Conservation (phyloP, 2,113 vertebrate genomes). For the Boleophthalmus pectinirostris region DNA sequence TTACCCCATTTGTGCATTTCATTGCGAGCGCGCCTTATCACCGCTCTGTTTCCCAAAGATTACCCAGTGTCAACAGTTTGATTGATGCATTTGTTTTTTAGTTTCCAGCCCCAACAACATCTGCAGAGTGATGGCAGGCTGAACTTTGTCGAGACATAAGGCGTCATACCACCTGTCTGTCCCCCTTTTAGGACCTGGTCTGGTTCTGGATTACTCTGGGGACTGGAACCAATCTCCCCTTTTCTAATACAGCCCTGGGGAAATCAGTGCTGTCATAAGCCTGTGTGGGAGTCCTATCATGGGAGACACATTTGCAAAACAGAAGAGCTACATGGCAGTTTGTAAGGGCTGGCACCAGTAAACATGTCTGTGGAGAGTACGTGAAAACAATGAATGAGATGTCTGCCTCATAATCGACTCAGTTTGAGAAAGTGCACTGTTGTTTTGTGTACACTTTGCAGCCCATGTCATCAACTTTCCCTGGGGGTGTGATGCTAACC, state of each 20-base stretch:
- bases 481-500: too few species aligned
- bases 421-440: background rate
- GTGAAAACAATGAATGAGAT: conserved; percentile 26
- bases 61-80: conserved; percentile 8
- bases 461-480: too few species aligned
- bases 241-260: conserved; percentile 52
- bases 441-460: too few species aligned
- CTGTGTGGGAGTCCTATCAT: conserved; percentile 43
- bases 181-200: conserved; percentile 7
- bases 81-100: background rate
- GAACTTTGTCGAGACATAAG: conserved; percentile 25
- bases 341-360: conserved; percentile 13
- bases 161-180: conserved; percentile 9
- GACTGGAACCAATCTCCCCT: conserved; percentile 58
- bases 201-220: conserved; percentile 35
- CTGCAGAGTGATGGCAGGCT: conserved; percentile 5
- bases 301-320: conserved; percentile 42
- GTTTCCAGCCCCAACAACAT: background rate
- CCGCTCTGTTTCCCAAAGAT: background rate
- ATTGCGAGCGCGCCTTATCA: background rate
- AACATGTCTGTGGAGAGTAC: conserved; percentile 18
- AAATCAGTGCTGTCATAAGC: conserved; percentile 57
- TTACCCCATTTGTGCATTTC: background rate
- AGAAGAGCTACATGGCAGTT: conserved; percentile 24
- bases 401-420: conserved; percentile 27